Base-by-base conservation (phyloP, 2,888 invertebrate genomes). In the Coelopa pilipes region DNA sequence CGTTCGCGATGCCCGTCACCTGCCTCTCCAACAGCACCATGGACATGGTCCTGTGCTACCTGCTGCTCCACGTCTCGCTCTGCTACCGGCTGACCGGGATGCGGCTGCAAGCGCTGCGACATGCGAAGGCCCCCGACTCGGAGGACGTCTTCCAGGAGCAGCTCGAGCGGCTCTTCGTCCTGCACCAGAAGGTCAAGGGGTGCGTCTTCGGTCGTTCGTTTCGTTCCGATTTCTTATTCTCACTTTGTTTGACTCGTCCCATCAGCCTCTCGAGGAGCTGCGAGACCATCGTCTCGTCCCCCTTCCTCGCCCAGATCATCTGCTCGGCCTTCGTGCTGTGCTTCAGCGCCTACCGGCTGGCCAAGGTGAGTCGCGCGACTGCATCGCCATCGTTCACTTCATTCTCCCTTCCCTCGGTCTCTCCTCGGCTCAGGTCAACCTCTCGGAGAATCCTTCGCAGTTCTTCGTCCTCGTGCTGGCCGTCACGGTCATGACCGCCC, bases 291-390 rank as follows among this genome's bases (percentile, higher is more conserved):
- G 80, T 85, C 0, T 83, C 82, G 0, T 77, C 81, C 5, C 82
- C 83, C 0, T 76, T 85, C 13, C 78, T 84, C 21, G 75, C 79
- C 0, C 84, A 85, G 75, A 80, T 85, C 12, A 75, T 83, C 1
- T 70, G 86, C 2, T 86, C 83, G 63, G 83, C 83, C 0, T 75
- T 85, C 4, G 81, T 84, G 9, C 78, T 84, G 46, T 85, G 86
- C 65, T 85, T 85, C 59, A 83, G 81, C 12, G 81, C 80, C 13
- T 85, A 84, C 73, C 82, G 84, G 0, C 53, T 85, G 60, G 77
- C 80, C 45, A 79, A 78, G 63, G 80, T 80, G 68, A 77, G 34
- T 34, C 34, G 7, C 7, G 7, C 34, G 34, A 34, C 34, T 34
- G 4, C 34, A 4, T 34, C 7, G 2, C 34, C 2, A 4, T 34